Conservation (phyloP, 2,797 vertebrate species). For the Danio choprae region DNA sequence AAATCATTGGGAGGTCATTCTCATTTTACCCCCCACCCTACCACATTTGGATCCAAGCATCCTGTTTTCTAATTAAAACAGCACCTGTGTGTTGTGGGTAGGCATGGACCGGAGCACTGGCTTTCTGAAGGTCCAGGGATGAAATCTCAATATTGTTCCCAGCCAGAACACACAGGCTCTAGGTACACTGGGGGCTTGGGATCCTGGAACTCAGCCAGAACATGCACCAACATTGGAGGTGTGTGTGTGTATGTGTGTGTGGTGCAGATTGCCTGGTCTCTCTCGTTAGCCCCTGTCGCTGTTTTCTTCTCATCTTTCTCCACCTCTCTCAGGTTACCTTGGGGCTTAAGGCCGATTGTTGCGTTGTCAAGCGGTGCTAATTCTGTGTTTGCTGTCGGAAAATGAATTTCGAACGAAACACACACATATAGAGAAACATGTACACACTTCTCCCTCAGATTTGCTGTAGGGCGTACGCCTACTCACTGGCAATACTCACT, state of each 20-base stretch:
- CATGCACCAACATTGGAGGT: constrained; percentile 52
- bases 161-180: constrained; percentile 63
- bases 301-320: constrained; percentile 54
- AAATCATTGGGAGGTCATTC: constrained; percentile 70
- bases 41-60: constrained; percentile 58
- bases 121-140: constrained; percentile 58
- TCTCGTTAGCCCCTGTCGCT: constrained; percentile 52
- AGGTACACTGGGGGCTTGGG: constrained; percentile 69
- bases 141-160: constrained; percentile 71
- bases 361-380: constrained; percentile 51
- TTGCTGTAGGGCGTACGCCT: constrained; percentile 32
- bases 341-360: constrained; percentile 34
- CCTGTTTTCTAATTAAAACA: constrained; percentile 79
- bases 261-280: constrained; percentile 54
- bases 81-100: constrained; percentile 73
- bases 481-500: constrained; percentile 30
- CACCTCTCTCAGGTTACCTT: constrained; percentile 48
- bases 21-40: constrained; percentile 62
- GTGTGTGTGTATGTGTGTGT: constrained; percentile 42
- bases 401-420: constrained; percentile 50
- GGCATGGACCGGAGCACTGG: constrained; percentile 56
- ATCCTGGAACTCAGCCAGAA: constrained; percentile 72
- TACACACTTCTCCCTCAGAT: constrained; percentile 16
- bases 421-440: neutral
- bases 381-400: constrained; percentile 54